Base-by-base conservation (phyloP, 2,888 invertebrate species). In the Synanthedon tipuliformis region DNA sequence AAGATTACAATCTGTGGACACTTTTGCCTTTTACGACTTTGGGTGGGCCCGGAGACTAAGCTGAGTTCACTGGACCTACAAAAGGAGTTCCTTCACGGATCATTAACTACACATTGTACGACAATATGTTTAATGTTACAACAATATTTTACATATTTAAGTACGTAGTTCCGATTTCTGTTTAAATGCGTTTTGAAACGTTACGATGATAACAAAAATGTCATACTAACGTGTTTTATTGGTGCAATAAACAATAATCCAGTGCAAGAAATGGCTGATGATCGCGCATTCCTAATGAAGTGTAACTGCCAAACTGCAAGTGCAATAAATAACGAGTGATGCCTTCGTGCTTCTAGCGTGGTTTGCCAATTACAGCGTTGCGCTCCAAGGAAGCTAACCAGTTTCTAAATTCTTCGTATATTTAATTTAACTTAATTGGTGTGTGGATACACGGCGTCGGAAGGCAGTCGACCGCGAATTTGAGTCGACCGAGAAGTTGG, bases 371-470 rank as follows among this genome's bases (percentile, higher is more conserved):
- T 87, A 87, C 76, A 63, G 68, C 82, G 86, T 78, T 84, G 80
- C 86, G 86, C 85, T 86, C 81, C 82, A 82, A 83, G 84, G 81
- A 85, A 85, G 83, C 78, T 80, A 81, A 83, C 77, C 78, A 83
- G 82, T 87, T 86, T 86, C 87, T 87, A 87, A 85, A 86, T 86
- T 86, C 86, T 86, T 82, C 78, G 82, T 85, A 81, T 84, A 80
- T 84, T 83, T 84, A 82, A 82, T 85, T 83, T 76, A 81, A 74
- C 81, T 83, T 84, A 86, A 87, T 86, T 85, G 81, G 80, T 81
- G 78, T 81, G 78, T 81, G 73, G 78, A 80, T 82, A 75, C 76
- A 75, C 71, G 68, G 73, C 67, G 70, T 34, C 34, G 34, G 79
- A 68, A 76, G 65, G 79, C 83, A 82, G 77, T 76, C 76, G 80